Base-by-base conservation (phyloP, 2,888 invertebrate species). In the Oscheius sp. region DNA sequence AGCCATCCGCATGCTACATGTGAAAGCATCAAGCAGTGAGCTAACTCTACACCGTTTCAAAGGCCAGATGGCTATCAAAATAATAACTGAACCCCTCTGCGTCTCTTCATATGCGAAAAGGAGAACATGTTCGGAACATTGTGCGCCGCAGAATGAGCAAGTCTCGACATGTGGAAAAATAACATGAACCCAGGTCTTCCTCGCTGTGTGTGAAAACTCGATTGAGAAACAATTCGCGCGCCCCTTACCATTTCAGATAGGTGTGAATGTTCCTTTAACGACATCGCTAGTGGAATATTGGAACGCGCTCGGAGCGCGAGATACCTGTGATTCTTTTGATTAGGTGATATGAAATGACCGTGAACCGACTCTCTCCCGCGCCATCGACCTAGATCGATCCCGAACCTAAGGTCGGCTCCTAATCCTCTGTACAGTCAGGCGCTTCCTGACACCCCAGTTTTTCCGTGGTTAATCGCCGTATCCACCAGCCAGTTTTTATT, bases 261-360 rank as follows among this genome's bases (percentile, higher is more conserved):
- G 53, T 9, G 53, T 33, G 33, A 35, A 29, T 37, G 13, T 55
- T 53, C 68, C 68, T 68, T 68, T 68, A 55, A 68, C 68, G 68
- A 68, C 33, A 47, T 21, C 63, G 47, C n/a, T 63, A 51, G 66
- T 29, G 55, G 37, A 55, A 53, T 68, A 68, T 68, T 55, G 63
- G 37, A 60, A 53, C 53, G n/a, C 62, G 62, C 10, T 53, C 32
- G 21, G 51, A 13, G 66, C 66, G 68, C 51, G 50, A 35, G 68
- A 68, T 68, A 35, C 55, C 59, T 70, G 35, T 57, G 33, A 21
- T 58, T n/a, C 48, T n/a, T 70, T 57, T 70, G 70, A 70, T 70
- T 70, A 70, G 70, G 70, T 70, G 70, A 70, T 70, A 70, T 59
- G 59, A 59, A 70, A 70, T 70, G 70, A 70, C 70, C 70, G 59